Conservation (phyloP, 2,797 vertebrate species). For the Mus caroli region DNA sequence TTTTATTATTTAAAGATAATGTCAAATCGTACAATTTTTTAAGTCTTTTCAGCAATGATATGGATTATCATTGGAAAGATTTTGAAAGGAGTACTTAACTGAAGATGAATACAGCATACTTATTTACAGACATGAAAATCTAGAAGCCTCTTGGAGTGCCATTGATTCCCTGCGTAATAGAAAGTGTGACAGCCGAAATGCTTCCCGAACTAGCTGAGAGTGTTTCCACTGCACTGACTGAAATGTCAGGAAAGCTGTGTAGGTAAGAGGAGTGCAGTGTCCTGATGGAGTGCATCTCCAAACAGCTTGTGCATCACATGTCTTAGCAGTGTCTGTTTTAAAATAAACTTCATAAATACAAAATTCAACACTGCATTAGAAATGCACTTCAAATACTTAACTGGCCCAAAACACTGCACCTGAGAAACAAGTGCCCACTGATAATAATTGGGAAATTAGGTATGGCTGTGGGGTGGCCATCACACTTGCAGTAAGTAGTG, state of each 20-base stretch:
- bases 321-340: neutral
- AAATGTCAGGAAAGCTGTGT: constrained; percentile 23
- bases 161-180: neutral
- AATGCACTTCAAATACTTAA: constrained; percentile 49
- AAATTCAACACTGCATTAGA: constrained; percentile 14
- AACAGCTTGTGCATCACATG: neutral
- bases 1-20: constrained; percentile 22
- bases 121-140: constrained; percentile 26
- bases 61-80: neutral
- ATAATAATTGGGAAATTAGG: constrained; percentile 51
- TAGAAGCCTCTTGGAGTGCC: constrained; percentile 15
- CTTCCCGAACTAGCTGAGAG: constrained; percentile 6
- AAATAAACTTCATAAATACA: constrained; percentile 30
- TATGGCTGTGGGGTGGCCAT: neutral
- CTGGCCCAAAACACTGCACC: neutral
- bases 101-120: neutral
- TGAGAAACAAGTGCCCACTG: neutral
- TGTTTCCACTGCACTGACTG: neutral
- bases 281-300: neutral
- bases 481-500: neutral
- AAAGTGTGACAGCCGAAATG: neutral
- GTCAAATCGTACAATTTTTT: constrained; percentile 7
- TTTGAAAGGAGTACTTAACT: constrained; percentile 28
- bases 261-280: neutral
- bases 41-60: constrained; percentile 9